Evolutionary conservation across 2,888 invertebrate species (phyloP).

Genomic region (Chloroclysta siterata): DNA sequence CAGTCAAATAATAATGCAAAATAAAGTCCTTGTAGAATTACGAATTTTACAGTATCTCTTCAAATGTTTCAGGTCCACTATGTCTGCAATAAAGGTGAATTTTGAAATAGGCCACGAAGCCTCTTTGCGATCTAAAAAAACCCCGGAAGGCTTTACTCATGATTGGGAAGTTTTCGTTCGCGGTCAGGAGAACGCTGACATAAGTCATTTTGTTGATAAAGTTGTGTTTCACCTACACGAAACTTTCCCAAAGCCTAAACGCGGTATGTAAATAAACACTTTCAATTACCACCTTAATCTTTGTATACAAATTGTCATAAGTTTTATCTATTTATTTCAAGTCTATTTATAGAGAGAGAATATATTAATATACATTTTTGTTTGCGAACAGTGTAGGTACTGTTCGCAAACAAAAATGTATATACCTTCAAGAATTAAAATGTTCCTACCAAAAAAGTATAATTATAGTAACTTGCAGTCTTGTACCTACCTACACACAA

Average conservation of each 20-base stretch:
- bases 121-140: conserved; percentile 90
- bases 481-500: too few species aligned
- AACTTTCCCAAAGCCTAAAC: conserved; percentile 95
- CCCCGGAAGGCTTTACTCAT: conserved; percentile 96
- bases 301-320: too few species aligned
- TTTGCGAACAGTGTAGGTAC: too few species aligned
- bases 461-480: too few species aligned
- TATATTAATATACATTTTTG: too few species aligned
- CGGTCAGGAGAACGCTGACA: conserved; percentile 94
- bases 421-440: too few species aligned
- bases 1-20: conserved; percentile 8
- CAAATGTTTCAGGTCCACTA: conserved; percentile 53
- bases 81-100: conserved; percentile 86
- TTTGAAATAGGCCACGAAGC: conserved; percentile 97
- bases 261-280: conserved; percentile 86
- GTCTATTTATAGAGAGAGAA: too few species aligned
- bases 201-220: conserved; percentile 96
- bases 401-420: too few species aligned
- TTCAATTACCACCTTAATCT: neutral
- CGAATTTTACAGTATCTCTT: conserved; percentile 40
- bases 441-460: too few species aligned
- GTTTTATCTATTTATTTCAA: too few species aligned
- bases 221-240: conserved; percentile 96
- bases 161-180: conserved; percentile 98
- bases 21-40: conserved; percentile 40